Conservation (phyloP, 2,888 invertebrate species). For the Stenoptilia bipunctidactyla region DNA sequence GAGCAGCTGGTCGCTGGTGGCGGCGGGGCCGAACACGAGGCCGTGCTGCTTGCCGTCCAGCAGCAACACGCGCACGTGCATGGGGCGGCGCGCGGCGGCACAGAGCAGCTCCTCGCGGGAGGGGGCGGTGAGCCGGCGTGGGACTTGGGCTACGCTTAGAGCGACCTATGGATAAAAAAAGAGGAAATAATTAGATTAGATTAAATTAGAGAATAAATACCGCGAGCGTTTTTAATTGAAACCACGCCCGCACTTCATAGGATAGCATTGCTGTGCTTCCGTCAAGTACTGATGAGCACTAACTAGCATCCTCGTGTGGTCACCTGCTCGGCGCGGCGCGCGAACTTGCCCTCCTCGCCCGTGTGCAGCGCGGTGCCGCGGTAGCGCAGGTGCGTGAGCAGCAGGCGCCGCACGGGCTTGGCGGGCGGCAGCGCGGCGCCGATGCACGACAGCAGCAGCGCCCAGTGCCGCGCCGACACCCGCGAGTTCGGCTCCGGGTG, state of each 20-base stretch:
- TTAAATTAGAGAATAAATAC: too few relatives aligned
- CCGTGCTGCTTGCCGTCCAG: conserved; percentile 96
- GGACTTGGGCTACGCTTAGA: conserved; percentile 60
- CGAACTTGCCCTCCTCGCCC: conserved; percentile 95
- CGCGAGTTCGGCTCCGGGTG: conserved; percentile 90
- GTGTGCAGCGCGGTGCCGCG: conserved; percentile 87
- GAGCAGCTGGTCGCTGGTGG: conserved; percentile 90
- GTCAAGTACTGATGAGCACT: too few relatives aligned
- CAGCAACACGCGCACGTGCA: conserved; percentile 91
- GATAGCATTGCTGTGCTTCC: too few relatives aligned
- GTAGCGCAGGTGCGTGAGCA: conserved; percentile 90
- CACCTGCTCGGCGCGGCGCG: conserved; percentile 89
- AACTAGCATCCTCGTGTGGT: neutral
- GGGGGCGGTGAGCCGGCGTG: conserved; percentile 90
- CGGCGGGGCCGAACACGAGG: conserved; percentile 94
- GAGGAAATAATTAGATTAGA: too few relatives aligned
- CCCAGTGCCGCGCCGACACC: conserved; percentile 93
- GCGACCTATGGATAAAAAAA: too few relatives aligned
- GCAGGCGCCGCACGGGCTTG: conserved; percentile 86
- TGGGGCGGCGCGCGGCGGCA: conserved; percentile 90
- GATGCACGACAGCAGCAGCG: conserved; percentile 75
- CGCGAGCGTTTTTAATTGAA: too few relatives aligned
- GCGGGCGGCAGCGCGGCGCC: conserved; percentile 86
- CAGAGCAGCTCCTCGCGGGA: conserved; percentile 93
- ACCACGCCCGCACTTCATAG: too few relatives aligned